A percentile compares a stretch with the other conserved stretches of the same genome.
Conservation (phyloP, 1,140 invertebrate genomes). For the Pristionchus pacificus region DNA sequence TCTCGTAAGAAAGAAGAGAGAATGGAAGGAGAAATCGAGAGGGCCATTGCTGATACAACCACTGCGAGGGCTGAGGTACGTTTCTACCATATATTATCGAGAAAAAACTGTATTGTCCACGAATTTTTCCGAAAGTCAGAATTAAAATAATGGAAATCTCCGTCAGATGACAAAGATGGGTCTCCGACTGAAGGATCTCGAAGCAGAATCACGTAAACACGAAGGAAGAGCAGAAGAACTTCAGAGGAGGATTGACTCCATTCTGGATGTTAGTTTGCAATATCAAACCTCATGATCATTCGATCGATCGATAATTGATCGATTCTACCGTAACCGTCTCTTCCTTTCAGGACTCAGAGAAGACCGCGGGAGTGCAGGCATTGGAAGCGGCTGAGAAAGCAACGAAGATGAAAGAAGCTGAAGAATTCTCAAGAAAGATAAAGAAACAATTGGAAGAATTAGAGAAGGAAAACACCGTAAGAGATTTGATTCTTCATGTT, state of each 20-base stretch:
- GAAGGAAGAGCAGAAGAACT: conserved; percentile 10
- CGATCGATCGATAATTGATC: not conserved
- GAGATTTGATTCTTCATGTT: not conserved
- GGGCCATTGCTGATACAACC: not conserved
- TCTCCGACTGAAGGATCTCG: not conserved
- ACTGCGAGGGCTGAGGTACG: not conserved
- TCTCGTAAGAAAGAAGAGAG: not conserved
- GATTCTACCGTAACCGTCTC: not conserved
- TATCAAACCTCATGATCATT: too few relatives aligned
- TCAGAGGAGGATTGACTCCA: conserved; percentile 8
- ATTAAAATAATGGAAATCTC: too few relatives aligned
- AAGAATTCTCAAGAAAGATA: conserved; percentile 9
- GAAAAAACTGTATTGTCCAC: too few relatives aligned
- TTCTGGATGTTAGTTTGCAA: conserved; percentile 8
- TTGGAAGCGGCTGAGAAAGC: conserved; percentile 12
- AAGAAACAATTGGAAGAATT: conserved; percentile 17
- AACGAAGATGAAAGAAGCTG: conserved; percentile 16
- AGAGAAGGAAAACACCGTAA: conserved; percentile 5
- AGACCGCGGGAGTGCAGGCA: not conserved
- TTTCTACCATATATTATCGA: too few relatives aligned
- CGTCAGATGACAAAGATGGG: not conserved
- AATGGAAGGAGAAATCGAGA: not conserved
- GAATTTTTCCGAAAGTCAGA: too few relatives aligned
- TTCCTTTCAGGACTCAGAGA: not conserved
- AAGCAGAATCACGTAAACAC: not conserved